Evolutionary conservation across 1,140 invertebrate species (phyloP).

Genomic region (Megathymus violae): DNA sequence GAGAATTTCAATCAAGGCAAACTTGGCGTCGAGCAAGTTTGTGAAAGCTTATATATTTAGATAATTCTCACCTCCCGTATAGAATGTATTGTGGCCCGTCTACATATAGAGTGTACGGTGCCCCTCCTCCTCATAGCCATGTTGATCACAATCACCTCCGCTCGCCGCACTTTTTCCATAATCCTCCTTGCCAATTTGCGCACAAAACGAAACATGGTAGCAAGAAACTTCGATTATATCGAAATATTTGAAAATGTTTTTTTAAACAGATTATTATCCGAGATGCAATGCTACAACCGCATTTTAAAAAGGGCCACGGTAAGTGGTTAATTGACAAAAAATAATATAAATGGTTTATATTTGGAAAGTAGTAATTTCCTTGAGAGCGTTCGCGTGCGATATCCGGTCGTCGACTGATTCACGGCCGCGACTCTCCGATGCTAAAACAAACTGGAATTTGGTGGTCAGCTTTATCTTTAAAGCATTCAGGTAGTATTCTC

Average conservation of each 20-base stretch:
- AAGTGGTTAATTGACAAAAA: background rate
- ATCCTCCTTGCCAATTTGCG: slow-evolving; percentile 55
- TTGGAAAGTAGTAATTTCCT: slow-evolving; percentile 9
- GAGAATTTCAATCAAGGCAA: too few relatives aligned
- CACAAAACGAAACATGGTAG: slow-evolving; percentile 50
- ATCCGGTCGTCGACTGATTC: slow-evolving; percentile 36
- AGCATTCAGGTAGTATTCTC: slow-evolving; percentile 27
- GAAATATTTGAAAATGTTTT: too few relatives aligned
- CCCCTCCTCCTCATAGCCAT: slow-evolving; percentile 50
- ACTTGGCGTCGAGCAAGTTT: too few relatives aligned
- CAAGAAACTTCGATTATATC: too few relatives aligned
- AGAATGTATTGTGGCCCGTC: slow-evolving; percentile 62
- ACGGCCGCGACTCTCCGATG: slow-evolving; percentile 23
- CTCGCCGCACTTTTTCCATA: slow-evolving; percentile 56
- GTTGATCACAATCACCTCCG: slow-evolving; percentile 58
- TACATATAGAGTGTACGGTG: slow-evolving; percentile 55
- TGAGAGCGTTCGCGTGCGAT: slow-evolving; percentile 5
- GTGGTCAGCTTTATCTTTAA: slow-evolving; percentile 44
- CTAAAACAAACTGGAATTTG: slow-evolving; percentile 42
- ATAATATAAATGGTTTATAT: slow-evolving; percentile 1
- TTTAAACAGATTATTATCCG: too few relatives aligned
- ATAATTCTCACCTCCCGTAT: slow-evolving; percentile 70
- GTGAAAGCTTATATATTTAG: too few relatives aligned
- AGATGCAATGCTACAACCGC: slow-evolving; percentile 31
- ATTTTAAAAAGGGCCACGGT: slow-evolving; percentile 46